Evolutionary conservation across 2,797 vertebrate genomes (phyloP).

Genomic region (Gymnocypris eckloni): DNA sequence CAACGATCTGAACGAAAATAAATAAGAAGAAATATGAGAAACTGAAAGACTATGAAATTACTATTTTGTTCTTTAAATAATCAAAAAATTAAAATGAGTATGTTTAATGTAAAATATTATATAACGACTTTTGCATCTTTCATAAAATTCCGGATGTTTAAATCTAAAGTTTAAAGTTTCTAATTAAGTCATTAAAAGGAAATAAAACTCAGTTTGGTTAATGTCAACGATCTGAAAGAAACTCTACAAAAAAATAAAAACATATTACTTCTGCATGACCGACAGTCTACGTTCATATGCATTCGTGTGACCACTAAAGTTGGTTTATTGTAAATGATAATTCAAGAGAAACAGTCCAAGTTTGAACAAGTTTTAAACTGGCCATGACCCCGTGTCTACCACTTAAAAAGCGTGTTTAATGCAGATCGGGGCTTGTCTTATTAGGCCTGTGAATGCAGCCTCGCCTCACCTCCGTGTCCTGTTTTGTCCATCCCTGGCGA

Average conservation of each 20-base stretch:
- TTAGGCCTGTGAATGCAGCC: constrained; percentile 51
- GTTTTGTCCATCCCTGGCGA: constrained; percentile 58
- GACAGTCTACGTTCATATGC: neutral
- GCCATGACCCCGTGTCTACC: constrained; percentile 73
- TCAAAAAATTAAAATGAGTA: neutral
- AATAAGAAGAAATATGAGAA: neutral
- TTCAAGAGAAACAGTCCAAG: constrained; percentile 27
- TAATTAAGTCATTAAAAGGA: neutral
- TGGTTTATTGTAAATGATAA: constrained; percentile 21
- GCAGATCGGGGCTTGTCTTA: constrained; percentile 74
- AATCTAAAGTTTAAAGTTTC: neutral
- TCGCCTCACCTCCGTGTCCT: constrained; percentile 53
- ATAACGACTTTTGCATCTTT: neutral
- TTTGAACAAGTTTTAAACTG: constrained; percentile 50
- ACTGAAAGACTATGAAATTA: neutral
- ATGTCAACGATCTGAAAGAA: neutral
- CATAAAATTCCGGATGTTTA: neutral
- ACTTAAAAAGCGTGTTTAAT: constrained; percentile 58
- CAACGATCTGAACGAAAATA: neutral
- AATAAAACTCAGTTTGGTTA: neutral
- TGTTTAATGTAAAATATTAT: neutral
- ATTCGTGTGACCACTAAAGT: constrained; percentile 23
- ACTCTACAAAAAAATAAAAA: neutral
- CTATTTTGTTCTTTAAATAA: neutral
- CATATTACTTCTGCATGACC: neutral